Conservation (phyloP, 2,797 vertebrate species). For the Lepilemur septentrionalis region DNA sequence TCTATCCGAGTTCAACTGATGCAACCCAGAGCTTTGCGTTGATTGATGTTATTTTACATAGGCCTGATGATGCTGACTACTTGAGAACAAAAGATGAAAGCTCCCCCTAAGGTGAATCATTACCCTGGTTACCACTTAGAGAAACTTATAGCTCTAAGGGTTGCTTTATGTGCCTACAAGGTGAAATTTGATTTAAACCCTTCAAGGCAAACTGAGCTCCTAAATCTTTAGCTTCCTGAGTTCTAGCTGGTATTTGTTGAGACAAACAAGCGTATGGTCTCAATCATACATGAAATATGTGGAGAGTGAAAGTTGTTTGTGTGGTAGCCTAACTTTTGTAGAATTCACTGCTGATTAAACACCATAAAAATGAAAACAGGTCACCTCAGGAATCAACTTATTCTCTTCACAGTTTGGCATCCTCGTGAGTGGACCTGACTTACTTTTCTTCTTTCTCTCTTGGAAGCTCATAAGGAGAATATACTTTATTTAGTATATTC, state of each 20-base stretch:
- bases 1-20: background rate
- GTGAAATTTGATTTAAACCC: conserved; percentile 68
- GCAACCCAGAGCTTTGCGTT: background rate
- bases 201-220: conserved; percentile 53
- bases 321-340: conserved; percentile 16
- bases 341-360: conserved; percentile 48
- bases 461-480: background rate
- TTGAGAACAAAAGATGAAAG: conserved; percentile 40
- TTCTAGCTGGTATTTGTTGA: conserved; percentile 46
- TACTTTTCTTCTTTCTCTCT: background rate
- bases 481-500: background rate
- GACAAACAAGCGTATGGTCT: conserved; percentile 48
- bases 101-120: conserved; percentile 27
- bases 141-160: background rate
- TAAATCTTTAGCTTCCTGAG: conserved; percentile 61
- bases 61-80: background rate
- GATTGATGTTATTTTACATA: conserved; percentile 1
- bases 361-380: conserved; percentile 30
- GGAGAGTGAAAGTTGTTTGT: conserved; percentile 12
- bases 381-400: conserved; percentile 9
- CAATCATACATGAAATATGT: conserved; percentile 60
- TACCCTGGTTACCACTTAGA: conserved; percentile 18
- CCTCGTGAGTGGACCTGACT: background rate
- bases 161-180: conserved; percentile 39
- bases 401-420: background rate